Percentiles rank a stretch among this genome's conserved stretches.
phyloP scores from a whole-genome alignment of 2,797 vertebrate species.

The Neoniphon sammara region DNA sequence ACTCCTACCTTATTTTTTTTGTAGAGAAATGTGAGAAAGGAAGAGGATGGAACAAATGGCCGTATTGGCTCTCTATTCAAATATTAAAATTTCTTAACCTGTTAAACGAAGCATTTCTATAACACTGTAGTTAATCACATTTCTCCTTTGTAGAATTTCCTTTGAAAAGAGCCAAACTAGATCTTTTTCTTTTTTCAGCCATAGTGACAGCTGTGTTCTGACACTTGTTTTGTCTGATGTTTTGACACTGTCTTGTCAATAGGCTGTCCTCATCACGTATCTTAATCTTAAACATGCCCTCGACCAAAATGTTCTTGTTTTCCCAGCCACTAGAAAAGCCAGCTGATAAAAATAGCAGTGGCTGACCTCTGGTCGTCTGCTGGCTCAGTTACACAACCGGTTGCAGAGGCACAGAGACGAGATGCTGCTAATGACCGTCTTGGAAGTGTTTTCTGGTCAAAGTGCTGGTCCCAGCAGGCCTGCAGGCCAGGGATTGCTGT shows the following conservation, averaged over 20 bases:
- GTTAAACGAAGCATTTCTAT: conserved; percentile 9
- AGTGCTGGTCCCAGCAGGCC: conserved; percentile 10
- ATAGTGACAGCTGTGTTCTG: background rate
- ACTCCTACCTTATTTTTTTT: background rate
- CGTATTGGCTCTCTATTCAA: conserved; percentile 4
- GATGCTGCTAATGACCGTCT: conserved; percentile 35
- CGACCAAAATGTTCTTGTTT: conserved; percentile 45
- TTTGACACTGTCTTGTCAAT: conserved; percentile 23
- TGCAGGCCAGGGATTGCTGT: background rate
- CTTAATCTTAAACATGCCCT: conserved; percentile 48
- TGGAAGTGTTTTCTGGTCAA: conserved; percentile 23
- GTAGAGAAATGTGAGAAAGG: background rate
- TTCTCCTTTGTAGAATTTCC: conserved; percentile 11
- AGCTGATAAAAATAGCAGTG: conserved; percentile 51
- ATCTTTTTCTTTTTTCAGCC: background rate
- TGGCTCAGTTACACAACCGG: conserved; percentile 59
- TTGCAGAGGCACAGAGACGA: conserved; percentile 47
- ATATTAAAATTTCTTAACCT: conserved; percentile 13
- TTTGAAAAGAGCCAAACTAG: background rate
- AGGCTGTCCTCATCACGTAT: conserved; percentile 40
- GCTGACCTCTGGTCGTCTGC: conserved; percentile 47
- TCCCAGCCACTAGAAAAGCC: conserved; percentile 22
- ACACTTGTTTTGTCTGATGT: background rate
- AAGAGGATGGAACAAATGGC: background rate
- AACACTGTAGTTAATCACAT: background rate